phyloP scores from a whole-genome alignment of 2,113 vertebrate genomes.

The Ceyx melanurus region DNA sequence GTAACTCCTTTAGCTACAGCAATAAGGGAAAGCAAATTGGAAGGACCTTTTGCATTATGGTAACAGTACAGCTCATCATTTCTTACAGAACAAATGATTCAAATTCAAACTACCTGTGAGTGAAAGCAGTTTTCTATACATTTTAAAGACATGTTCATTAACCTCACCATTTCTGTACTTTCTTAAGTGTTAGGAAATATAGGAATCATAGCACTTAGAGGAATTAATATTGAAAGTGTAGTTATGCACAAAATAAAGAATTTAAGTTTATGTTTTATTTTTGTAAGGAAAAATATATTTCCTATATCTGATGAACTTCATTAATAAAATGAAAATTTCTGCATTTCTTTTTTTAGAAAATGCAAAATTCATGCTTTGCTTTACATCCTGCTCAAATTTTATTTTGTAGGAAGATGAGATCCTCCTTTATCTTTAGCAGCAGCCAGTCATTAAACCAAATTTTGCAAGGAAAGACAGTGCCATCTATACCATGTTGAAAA shows the following conservation, averaged over 20 bases:
- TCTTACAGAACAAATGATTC: neutral
- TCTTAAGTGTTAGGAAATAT: neutral
- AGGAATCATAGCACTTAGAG: neutral
- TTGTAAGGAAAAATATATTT: neutral
- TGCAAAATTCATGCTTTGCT: neutral
- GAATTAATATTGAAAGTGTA: neutral
- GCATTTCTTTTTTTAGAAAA: neutral
- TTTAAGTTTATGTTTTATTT: neutral
- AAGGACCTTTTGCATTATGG: neutral
- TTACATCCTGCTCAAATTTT: neutral
- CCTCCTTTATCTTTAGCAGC: constrained; percentile 3
- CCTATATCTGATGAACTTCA: neutral
- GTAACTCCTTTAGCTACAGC: neutral
- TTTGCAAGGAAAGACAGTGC: constrained; percentile 40
- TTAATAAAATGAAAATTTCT: neutral
- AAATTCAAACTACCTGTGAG: neutral
- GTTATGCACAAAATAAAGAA: neutral
- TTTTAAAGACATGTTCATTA: neutral
- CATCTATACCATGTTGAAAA: constrained; percentile 55
- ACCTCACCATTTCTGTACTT: neutral
- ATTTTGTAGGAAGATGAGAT: neutral
- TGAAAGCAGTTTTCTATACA: neutral
- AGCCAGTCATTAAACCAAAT: constrained; percentile 56
- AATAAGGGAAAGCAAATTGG: neutral
- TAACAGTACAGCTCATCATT: neutral